Conservation (phyloP, 2,797 vertebrate genomes). For the Serranus cabrilla region DNA sequence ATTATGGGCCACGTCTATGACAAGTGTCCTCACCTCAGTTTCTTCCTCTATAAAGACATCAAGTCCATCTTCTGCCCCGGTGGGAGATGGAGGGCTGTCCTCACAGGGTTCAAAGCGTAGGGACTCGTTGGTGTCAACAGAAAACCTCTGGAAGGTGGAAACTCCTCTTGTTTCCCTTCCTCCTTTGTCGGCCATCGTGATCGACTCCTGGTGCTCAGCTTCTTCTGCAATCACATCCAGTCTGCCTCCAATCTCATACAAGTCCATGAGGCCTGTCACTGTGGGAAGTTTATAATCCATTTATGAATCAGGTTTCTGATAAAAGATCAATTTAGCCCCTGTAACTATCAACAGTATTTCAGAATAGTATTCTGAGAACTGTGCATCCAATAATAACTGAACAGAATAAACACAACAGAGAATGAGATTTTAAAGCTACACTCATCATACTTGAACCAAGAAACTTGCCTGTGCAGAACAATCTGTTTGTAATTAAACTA, state of each 20-base stretch:
- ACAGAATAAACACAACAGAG: not conserved
- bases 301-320: not conserved
- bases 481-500: not conserved
- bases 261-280: conserved; percentile 80
- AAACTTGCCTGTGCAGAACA: not conserved
- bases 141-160: conserved; percentile 77
- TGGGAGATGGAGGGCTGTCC: conserved; percentile 62
- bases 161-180: conserved; percentile 12
- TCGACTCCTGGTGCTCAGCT: conserved; percentile 65
- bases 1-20: not conserved
- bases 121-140: conserved; percentile 76
- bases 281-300: conserved; percentile 4
- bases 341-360: not conserved
- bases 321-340: not conserved
- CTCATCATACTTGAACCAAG: not conserved
- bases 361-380: not conserved
- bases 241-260: conserved; percentile 84
- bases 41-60: conserved; percentile 70
- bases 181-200: conserved; percentile 53
- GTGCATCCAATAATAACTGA: not conserved
- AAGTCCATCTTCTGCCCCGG: conserved; percentile 57
- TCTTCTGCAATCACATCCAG: conserved; percentile 87
- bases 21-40: conserved; percentile 55
- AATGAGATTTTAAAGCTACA: not conserved
- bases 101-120: conserved; percentile 76